Percentiles rank a stretch among this genome's conserved stretches.
These are phyloP conservation scores for Oxyteleia sp. DNA, from an alignment of 2,888 invertebrate species.

Conservation along the genomic window DNA sequence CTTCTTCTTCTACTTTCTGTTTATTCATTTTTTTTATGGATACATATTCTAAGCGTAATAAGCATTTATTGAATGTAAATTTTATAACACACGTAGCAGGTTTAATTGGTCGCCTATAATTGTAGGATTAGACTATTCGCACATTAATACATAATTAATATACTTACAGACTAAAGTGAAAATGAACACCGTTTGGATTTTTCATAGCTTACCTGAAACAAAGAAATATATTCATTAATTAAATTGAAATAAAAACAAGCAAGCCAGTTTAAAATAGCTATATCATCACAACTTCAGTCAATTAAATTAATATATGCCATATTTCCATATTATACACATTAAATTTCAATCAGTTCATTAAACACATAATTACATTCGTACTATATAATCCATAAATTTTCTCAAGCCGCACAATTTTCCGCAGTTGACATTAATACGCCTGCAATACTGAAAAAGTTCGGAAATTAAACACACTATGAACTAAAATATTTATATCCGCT, in stretches of 20 bases:
- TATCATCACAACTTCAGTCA: constrained; percentile 24
- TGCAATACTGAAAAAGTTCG: constrained; percentile 19
- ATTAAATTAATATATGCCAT: constrained; percentile 44
- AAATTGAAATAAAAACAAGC: constrained; percentile 35
- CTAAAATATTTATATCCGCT: constrained; percentile 28
- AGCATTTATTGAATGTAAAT: constrained; percentile 60
- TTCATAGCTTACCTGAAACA: constrained; percentile 55
- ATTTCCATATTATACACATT: constrained; percentile 52
- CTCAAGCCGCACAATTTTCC: constrained; percentile 24
- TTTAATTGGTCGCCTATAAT: constrained; percentile 52
- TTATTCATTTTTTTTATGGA: too few species aligned
- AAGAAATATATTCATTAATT: constrained; percentile 55
- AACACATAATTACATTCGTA: constrained; percentile 51
- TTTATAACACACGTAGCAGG: constrained; percentile 26
- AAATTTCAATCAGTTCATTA: constrained; percentile 53
- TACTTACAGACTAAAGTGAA: constrained; percentile 27
- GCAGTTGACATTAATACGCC: constrained; percentile 35
- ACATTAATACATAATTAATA: constrained; percentile 50
- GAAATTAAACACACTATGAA: constrained; percentile 27
- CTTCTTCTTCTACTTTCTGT: too few species aligned
- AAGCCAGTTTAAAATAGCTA: constrained; percentile 30
- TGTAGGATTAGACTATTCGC: constrained; percentile 44
- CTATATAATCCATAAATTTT: constrained; percentile 38
- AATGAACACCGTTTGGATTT: constrained; percentile 15
- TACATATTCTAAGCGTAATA: constrained; percentile 33